These are phyloP conservation scores for Tipula confusa DNA, from an alignment of 2,888 invertebrate species.

Conservation along the genomic window DNA sequence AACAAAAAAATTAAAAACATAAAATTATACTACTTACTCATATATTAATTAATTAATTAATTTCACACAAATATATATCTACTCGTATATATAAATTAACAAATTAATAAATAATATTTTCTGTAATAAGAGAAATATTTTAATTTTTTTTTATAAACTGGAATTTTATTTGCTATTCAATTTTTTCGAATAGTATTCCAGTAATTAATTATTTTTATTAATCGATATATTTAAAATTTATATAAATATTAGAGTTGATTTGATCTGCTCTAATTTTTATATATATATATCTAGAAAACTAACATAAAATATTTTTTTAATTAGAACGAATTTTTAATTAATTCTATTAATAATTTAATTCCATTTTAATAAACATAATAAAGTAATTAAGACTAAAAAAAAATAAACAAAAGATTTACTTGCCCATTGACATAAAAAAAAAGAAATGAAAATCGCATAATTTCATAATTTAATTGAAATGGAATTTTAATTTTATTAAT, in stretches of 20 bases:
- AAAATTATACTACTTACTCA: no score
- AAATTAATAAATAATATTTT: slow-evolving; percentile 9
- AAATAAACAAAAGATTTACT: no score
- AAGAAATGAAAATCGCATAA: neutral
- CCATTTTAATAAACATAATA: neutral
- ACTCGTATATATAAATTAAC: no score
- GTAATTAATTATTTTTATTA: neutral
- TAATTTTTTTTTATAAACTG: slow-evolving; percentile 7
- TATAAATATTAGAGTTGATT: no score
- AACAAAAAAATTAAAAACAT: neutral
- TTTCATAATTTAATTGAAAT: neutral
- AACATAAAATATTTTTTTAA: neutral
- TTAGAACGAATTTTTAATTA: slow-evolving; percentile 20
- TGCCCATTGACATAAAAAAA: slow-evolving; percentile 6
- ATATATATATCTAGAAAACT: neutral
- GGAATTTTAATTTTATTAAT: neutral
- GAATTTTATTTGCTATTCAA: neutral
- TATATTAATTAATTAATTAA: neutral
- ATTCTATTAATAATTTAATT: neutral
- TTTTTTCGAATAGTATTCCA: slow-evolving; percentile 21
- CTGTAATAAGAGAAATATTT: neutral
- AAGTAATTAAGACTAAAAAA: slow-evolving; percentile 25
- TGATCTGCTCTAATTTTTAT: neutral
- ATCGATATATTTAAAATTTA: neutral
- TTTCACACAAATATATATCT: no score